Base-by-base conservation (phyloP, 1,140 invertebrate species). In the Panagrolaimus sp. region DNA sequence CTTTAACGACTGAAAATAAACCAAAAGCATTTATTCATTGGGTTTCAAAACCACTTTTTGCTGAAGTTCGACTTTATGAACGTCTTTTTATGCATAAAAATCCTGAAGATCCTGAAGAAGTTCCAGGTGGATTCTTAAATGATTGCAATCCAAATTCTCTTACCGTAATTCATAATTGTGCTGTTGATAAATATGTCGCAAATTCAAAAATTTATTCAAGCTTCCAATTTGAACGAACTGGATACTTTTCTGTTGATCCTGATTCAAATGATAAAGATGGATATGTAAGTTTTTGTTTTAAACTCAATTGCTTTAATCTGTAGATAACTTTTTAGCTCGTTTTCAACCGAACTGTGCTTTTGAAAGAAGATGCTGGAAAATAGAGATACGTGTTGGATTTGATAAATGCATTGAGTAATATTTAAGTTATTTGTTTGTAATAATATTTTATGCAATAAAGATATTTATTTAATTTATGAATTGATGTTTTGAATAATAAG, bases 141-240 rank as follows among this genome's bases (percentile, higher is more conserved):
- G 58, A 62, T 32, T 24, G 8, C 8, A 62, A 62, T n/a, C 8
- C 8, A 32, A 62, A 62, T 24, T 9, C 58, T 14, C n/a, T 62
- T 8, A 32, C 8, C 8, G 28, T 62, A 9, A 9, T 9, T n/a
- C 8, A 8, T 14, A n/a, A 62, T 8, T 24, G 8, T 9, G 14
- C 8, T 9, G 8, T 8, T 32, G 58, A 62, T 62, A 14, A 8
- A 9, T 62, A 62, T 32, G 21, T 62, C 58, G 14, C 8, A 32
- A n/a, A 24, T 9, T 24, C n/a, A n/a, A 9, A n/a, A n/a, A 26
- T 9, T 9, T 14, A 24, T 8, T 9, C 8, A 8, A 62, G n/a
- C 58, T 62, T 62, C 58, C 58, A 62, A n/a, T 62, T 62, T n/a
- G 58, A 62, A 32, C 58, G 58, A 9, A n/a, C n/a, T 32, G 58